A percentile compares a stretch with the other conserved stretches of the same genome.
These are phyloP conservation scores for Drosophila melanosoma DNA, from an alignment of 2,888 invertebrate species.

Conservation along the genomic window DNA sequence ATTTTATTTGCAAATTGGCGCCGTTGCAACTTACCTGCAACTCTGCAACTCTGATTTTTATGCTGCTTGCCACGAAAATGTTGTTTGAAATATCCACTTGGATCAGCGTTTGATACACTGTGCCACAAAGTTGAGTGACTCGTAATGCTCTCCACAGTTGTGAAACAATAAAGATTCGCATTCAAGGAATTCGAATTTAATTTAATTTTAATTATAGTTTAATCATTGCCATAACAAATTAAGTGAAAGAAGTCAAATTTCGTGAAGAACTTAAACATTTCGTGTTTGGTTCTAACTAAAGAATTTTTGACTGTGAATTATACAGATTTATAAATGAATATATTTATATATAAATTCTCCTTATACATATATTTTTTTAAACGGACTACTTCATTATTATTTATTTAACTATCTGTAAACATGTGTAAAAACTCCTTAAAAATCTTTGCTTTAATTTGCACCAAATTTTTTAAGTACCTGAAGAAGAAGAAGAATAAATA, in stretches of 20 bases:
- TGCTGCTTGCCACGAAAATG: slow-evolving; percentile 14
- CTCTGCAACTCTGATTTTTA: slow-evolving; percentile 24
- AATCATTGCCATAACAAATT: background rate
- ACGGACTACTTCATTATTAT: background rate
- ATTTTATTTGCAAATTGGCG: slow-evolving; percentile 76
- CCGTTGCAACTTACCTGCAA: slow-evolving; percentile 35
- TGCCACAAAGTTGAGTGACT: slow-evolving; percentile 33
- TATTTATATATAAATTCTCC: background rate
- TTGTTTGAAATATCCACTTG: background rate
- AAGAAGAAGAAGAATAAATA: background rate
- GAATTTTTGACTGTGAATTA: background rate
- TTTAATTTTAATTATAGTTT: background rate
- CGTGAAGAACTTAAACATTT: background rate
- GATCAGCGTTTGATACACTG: slow-evolving; percentile 17
- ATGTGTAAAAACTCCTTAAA: background rate
- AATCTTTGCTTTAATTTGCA: background rate
- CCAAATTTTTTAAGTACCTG: background rate
- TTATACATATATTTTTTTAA: background rate
- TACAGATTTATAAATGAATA: background rate
- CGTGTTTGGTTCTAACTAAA: background rate
- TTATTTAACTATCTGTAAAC: background rate
- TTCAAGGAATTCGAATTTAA: background rate
- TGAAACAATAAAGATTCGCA: background rate
- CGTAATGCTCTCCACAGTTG: background rate
- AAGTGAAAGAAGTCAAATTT: background rate